A percentile compares a stretch with the other conserved stretches of the same genome.
These are phyloP conservation scores for Zaprionus capensis DNA, from an alignment of 1,140 invertebrate species.

Conservation along the genomic window DNA sequence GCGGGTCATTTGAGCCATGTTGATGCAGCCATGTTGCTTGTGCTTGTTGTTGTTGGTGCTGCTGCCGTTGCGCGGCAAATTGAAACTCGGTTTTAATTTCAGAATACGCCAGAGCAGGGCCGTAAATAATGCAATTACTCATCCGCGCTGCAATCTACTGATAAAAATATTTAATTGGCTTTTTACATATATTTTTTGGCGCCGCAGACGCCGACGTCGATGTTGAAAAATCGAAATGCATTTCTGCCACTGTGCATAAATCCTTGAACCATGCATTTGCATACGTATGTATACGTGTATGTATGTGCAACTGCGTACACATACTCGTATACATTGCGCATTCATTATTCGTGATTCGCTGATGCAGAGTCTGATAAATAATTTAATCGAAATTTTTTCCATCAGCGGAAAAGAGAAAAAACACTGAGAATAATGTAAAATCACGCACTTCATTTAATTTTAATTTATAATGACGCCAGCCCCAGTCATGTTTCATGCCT, in stretches of 20 bases:
- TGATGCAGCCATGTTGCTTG: conserved; percentile 26
- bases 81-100: conserved; percentile 70
- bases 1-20: conserved; percentile 40
- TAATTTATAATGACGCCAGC: conserved; percentile 76
- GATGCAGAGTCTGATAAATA: conserved; percentile 76
- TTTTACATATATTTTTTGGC: conserved; percentile 48
- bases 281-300: neutral
- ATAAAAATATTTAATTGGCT: conserved; percentile 82
- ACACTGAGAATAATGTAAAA: conserved; percentile 53
- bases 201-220: neutral
- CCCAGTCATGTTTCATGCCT: conserved; percentile 38
- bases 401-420: conserved; percentile 17
- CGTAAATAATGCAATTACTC: conserved; percentile 81
- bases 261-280: conserved; percentile 36
- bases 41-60: neutral
- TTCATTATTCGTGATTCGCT: conserved; percentile 11
- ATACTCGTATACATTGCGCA: too few species aligned
- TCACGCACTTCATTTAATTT: conserved; percentile 79
- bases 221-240: conserved; percentile 65
- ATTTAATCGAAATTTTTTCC: conserved; percentile 80
- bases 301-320: too few species aligned
- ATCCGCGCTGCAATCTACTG: conserved; percentile 74
- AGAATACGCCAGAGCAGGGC: conserved; percentile 24
- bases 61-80: conserved; percentile 47
- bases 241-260: conserved; percentile 72